Conservation (phyloP, 2,113 vertebrate species). For the Chaetura pelagica region DNA sequence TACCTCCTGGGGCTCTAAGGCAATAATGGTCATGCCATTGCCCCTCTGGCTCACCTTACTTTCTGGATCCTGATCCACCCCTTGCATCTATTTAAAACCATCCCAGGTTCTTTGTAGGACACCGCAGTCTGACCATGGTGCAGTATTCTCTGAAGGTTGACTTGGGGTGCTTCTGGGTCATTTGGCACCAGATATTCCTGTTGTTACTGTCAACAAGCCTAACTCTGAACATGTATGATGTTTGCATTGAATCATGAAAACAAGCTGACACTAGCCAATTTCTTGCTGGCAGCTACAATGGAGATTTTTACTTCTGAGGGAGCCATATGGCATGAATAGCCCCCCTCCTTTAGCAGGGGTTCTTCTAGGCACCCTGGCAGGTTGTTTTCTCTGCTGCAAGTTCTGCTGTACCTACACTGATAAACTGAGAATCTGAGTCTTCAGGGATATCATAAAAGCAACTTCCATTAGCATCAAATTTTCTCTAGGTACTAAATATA, state of each 20-base stretch:
- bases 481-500: neutral
- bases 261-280: neutral
- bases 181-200: neutral
- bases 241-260: neutral
- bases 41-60: neutral
- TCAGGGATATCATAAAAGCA: neutral
- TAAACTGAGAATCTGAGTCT: neutral
- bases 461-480: neutral
- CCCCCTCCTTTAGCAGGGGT: neutral
- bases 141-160: neutral
- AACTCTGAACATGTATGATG: neutral
- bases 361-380: neutral
- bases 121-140: accelerated
- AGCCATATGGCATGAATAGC: neutral
- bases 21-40: neutral
- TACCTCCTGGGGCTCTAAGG: neutral
- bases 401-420: neutral
- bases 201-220: neutral
- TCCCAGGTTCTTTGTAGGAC: neutral
- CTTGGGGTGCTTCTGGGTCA: neutral
- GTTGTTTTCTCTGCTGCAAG: neutral
- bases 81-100: neutral
- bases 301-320: neutral
- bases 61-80: neutral
- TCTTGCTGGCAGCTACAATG: neutral